Base-by-base conservation (phyloP, 2,797 vertebrate species). In the Strix occidentalis region DNA sequence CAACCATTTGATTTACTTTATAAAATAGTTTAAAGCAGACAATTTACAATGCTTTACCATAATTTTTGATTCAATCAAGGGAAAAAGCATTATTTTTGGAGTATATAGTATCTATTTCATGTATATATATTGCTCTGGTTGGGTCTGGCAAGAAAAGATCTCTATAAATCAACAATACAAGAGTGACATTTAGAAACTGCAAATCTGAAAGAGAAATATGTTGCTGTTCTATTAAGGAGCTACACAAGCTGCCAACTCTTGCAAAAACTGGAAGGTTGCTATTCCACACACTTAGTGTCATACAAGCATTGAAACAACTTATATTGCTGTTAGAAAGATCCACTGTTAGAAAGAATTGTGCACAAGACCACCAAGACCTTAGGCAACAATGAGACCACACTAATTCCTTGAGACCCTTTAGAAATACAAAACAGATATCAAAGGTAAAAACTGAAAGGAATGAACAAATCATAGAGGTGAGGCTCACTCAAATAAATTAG, bases 171-270 rank as follows among this genome's bases (percentile, higher is more conserved):
- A 93, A 68, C 71, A 95, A 31, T 74, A 74, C 65, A 92, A 65
- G 31, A 90, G 19, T 95, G 95, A 90, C 95, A 95, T 96, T 95
- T 95, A 93, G 81, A 93, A 94, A 89, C 71, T 64, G 70, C 41
- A 83, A 87, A 83, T 92, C 61, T 94, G 68, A 96, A 91, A 88
- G 66, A 96, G 41, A 96, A 95, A 89, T 92, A 70, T 93, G 91
- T 94, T 95, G 80, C 74, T 94, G 37, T 93, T 96, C 78, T 95
- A 68, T 92, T 90, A 89, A 93, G 68, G 74, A 95, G 81, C 31
- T 84, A 41, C 46, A 63, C 51, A 84, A 77, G 70, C 68, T 94
- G 91, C 93, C 93, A 94, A 26, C 43, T 94, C 60, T 76, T 92
- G 66, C 37, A 91, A 80, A 95, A 95, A 26, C 84, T 96, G 96